Evolutionary conservation across 2,888 invertebrate genomes (phyloP).

Genomic region (Agrenia bidenticulata): DNA sequence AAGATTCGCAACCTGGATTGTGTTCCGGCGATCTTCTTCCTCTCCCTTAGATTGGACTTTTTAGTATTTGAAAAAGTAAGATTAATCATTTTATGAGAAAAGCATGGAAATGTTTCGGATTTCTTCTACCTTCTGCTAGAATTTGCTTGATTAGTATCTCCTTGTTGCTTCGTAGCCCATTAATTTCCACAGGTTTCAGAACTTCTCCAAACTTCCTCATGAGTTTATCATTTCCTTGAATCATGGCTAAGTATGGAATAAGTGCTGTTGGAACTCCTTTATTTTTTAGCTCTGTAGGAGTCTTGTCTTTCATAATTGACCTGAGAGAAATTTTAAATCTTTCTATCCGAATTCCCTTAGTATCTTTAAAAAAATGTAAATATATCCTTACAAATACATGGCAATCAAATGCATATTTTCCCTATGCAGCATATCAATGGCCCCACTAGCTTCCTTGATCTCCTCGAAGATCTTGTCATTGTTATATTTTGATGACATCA

Average conservation of each 20-base stretch:
- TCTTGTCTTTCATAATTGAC: constrained; percentile 1
- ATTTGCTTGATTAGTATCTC: constrained; percentile 27
- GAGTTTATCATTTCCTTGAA: constrained; percentile 27
- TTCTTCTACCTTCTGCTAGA: constrained; percentile 1
- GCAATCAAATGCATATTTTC: background rate
- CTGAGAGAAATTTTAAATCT: background rate
- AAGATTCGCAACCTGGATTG: background rate
- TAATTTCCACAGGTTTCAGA: constrained; percentile 27
- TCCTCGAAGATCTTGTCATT: background rate
- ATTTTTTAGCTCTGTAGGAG: background rate
- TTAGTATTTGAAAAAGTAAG: background rate
- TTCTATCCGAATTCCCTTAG: background rate
- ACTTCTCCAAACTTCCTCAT: constrained; percentile 34
- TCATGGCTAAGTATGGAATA: constrained; percentile 23
- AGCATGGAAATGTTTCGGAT: too few species aligned
- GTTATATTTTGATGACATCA: background rate
- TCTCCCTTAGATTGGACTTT: background rate
- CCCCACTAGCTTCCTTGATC: background rate
- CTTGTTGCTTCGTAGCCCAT: constrained; percentile 31
- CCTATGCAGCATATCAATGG: constrained; percentile 5
- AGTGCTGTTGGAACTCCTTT: constrained; percentile 6
- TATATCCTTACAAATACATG: constrained; percentile 7
- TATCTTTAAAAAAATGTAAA: background rate
- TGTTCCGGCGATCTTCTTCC: background rate
- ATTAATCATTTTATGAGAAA: too few species aligned